A percentile compares a stretch with the other conserved stretches of the same genome.
These are phyloP conservation scores for Crenuchus spilurus DNA, from an alignment of 2,797 vertebrate species.

Conservation along the genomic window DNA sequence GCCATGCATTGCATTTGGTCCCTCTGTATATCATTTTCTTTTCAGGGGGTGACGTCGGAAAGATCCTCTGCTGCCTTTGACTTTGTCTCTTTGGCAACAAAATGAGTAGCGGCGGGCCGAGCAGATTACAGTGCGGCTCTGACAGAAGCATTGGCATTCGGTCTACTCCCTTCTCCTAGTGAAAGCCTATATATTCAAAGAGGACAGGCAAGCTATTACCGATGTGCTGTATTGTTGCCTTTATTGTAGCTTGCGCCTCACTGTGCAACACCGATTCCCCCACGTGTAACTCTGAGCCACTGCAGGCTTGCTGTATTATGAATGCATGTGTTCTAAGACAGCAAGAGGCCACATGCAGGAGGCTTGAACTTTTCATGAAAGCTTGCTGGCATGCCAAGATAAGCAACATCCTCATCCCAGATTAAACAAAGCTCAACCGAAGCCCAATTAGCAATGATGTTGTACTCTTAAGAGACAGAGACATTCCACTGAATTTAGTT, in stretches of 20 bases:
- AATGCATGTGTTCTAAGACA: background rate
- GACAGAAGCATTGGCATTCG: slow-evolving; percentile 19
- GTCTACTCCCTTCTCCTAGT: slow-evolving; percentile 4
- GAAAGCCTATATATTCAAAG: slow-evolving; percentile 12
- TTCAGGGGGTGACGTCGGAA: slow-evolving; percentile 7
- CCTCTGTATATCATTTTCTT: slow-evolving; percentile 25
- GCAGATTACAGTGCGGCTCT: slow-evolving; percentile 18
- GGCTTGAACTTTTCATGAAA: background rate
- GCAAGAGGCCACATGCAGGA: background rate
- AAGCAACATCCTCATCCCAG: background rate
- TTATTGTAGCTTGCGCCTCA: slow-evolving; percentile 11
- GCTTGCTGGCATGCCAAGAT: background rate
- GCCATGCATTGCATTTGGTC: slow-evolving; percentile 1
- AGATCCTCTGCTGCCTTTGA: slow-evolving; percentile 31
- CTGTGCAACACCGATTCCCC: background rate
- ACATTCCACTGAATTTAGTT: background rate
- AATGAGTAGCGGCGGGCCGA: slow-evolving; percentile 18
- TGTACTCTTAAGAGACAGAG: background rate
- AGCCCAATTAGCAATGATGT: background rate
- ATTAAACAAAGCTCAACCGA: background rate
- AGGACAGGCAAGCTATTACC: background rate
- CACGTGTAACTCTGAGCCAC: background rate
- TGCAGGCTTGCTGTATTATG: background rate
- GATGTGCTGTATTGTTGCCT: background rate
- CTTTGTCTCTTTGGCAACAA: slow-evolving; percentile 16